Base-by-base conservation (phyloP, 1,140 invertebrate genomes). In the Ceratosolen fusciceps region DNA sequence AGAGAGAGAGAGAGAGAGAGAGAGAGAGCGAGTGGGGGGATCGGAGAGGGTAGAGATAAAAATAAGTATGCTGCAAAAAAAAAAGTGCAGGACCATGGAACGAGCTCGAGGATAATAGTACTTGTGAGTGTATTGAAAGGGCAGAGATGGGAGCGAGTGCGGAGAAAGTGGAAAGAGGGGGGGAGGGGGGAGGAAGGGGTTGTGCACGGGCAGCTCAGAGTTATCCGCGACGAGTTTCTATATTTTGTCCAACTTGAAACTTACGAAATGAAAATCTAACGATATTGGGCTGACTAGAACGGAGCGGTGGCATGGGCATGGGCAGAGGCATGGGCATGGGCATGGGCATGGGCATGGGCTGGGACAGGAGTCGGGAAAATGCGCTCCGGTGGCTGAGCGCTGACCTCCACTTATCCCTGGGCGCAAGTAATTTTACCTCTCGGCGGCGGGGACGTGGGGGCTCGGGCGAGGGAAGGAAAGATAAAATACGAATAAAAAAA, bases 231-330 rank as follows among this genome's bases (percentile, higher is more conserved):
- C 68, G 83, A 85, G 81, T 86, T 88, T 85, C 84, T 89, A 87
- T 87, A 89, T 89, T 88, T 89, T 87, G 84, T 89, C 88, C 86
- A 87, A 89, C 85, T 89, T 86, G 77, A 90, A 90, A 89, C 86
- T 89, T 89, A 86, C 84, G 88, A 86, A 88, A 89, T 86, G 87
- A 90, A 88, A 88, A 87, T 88, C 87, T 89, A 87, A 89, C 83
- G 87, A 88, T 89, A 89, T 90, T 87, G 86, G 86, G 83, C 86
- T 77, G 80, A 73, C 82, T 67, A 29, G 16, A n/a, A n/a, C n/a
- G n/a, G n/a, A n/a, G n/a, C n/a, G n/a, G n/a, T n/a, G n/a, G n/a
- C n/a, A n/a, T n/a, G n/a, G n/a, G n/a, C n/a, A n/a, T n/a, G n/a
- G n/a, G n/a, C n/a, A n/a, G n/a, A n/a, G n/a, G n/a, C n/a, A n/a